A percentile compares a stretch with the other conserved stretches of the same genome.
These are phyloP conservation scores for Buphagus erythrorhynchus DNA, from an alignment of 2,797 vertebrate genomes.

Conservation along the genomic window DNA sequence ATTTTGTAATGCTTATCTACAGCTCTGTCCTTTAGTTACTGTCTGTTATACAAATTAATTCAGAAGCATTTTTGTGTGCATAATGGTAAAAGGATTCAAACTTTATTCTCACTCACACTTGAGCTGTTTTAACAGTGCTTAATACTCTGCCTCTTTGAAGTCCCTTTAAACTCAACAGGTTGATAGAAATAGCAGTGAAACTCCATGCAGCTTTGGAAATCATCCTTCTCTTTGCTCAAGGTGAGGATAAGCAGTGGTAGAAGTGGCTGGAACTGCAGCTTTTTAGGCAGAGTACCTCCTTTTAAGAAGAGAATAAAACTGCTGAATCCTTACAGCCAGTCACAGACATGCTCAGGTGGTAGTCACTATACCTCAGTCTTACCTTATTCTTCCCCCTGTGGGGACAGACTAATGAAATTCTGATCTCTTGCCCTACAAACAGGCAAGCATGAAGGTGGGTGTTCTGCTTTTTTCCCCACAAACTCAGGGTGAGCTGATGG, in stretches of 20 bases:
- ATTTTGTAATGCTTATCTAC: neutral
- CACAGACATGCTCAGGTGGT: neutral
- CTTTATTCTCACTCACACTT: neutral
- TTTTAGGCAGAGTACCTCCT: neutral
- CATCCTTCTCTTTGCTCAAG: neutral
- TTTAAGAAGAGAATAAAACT: neutral
- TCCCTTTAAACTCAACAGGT: neutral
- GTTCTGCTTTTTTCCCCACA: neutral
- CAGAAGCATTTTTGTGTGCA: neutral
- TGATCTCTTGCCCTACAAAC: neutral
- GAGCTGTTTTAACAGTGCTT: neutral
- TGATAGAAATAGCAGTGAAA: neutral
- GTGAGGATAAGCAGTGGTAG: neutral
- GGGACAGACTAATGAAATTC: neutral
- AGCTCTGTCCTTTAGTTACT: neutral
- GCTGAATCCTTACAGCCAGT: neutral
- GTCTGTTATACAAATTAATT: neutral
- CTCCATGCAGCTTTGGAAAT: neutral
- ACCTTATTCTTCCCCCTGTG: neutral
- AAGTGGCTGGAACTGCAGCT: neutral
- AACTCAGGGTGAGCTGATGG: neutral
- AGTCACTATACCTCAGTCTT: fast-evolving
- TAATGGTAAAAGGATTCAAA: neutral
- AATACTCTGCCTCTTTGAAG: neutral
- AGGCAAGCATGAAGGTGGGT: neutral